A percentile compares a stretch with the other conserved stretches of the same genome.
Evolutionary conservation across 2,797 vertebrate genomes (phyloP).

Genomic region (Xenentodon cancila): DNA sequence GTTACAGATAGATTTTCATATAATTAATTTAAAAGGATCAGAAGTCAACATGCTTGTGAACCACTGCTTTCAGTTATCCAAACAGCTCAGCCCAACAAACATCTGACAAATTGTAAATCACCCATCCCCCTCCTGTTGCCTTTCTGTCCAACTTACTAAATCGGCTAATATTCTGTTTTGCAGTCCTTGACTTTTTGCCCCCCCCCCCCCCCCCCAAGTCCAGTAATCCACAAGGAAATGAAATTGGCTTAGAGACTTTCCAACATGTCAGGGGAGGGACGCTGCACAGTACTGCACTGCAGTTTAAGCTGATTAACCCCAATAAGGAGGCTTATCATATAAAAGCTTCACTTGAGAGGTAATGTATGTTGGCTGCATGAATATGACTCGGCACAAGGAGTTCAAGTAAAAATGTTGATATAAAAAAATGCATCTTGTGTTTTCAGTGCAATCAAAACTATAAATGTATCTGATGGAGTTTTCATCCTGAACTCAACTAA

Average conservation of each 20-base stretch:
- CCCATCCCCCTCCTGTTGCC: no score
- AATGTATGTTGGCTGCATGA: constrained; percentile 5
- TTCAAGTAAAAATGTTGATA: neutral
- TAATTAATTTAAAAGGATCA: no score
- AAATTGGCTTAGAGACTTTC: constrained; percentile 66
- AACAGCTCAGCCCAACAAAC: no score
- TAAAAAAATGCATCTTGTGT: no score
- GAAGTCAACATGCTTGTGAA: no score
- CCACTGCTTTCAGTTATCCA: no score
- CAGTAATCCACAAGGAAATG: constrained; percentile 71
- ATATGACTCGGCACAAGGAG: constrained; percentile 16
- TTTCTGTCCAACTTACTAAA: neutral
- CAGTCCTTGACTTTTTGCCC: no score
- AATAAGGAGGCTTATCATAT: constrained; percentile 56
- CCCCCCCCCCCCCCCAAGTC: constrained; percentile 17
- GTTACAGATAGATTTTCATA: no score
- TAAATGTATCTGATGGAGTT: no score
- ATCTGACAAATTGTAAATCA: no score
- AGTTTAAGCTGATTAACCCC: constrained; percentile 69
- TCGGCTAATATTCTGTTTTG: constrained; percentile 17
- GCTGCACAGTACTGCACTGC: constrained; percentile 32
- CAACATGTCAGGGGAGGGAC: constrained; percentile 46
- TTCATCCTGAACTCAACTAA: no score
- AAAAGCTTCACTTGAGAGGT: constrained; percentile 45
- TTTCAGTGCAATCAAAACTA: no score